phyloP scores from a whole-genome alignment of 2,113 vertebrate species.

The Colistium nudipinnis region DNA sequence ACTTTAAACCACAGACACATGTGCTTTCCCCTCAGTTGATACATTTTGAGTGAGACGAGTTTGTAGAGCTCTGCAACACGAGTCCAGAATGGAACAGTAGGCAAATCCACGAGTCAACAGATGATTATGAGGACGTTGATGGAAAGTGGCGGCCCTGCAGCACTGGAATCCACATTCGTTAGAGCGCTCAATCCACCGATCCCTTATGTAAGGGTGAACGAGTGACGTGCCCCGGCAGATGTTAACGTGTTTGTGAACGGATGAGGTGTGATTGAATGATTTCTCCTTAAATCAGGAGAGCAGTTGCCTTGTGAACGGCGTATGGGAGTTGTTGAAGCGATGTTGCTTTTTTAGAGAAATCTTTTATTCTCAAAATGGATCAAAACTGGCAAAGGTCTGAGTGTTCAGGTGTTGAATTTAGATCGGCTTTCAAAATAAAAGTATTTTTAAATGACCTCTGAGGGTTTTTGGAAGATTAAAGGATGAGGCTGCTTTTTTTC shows the following conservation, averaged over 20 bases:
- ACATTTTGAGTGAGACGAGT: no score
- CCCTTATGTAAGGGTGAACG: constrained; percentile 26
- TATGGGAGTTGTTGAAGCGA: not conserved
- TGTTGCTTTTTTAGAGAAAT: no score
- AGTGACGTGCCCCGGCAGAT: constrained; percentile 51
- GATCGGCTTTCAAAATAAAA: not conserved
- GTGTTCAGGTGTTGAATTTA: no score
- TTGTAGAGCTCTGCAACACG: no score
- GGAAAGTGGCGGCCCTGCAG: constrained; percentile 46
- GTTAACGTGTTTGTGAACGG: constrained; percentile 24
- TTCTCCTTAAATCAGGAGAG: constrained; percentile 2
- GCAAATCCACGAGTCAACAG: constrained; percentile 25
- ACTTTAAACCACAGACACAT: not conserved
- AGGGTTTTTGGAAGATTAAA: not conserved
- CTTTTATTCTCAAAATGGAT: no score
- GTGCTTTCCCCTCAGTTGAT: not conserved
- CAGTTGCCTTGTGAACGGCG: constrained; percentile 2
- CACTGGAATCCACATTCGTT: constrained; percentile 28
- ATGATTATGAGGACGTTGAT: constrained; percentile 62
- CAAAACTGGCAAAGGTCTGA: not conserved
- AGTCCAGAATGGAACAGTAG: no score
- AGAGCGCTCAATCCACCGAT: constrained; percentile 15
- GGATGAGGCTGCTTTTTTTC: not conserved
- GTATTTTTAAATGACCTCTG: not conserved
- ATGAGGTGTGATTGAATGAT: not conserved